A percentile compares a stretch with the other conserved stretches of the same genome.
These are phyloP conservation scores for Pararge aegeria DNA, from an alignment of 1,140 invertebrate genomes.

Conservation along the genomic window DNA sequence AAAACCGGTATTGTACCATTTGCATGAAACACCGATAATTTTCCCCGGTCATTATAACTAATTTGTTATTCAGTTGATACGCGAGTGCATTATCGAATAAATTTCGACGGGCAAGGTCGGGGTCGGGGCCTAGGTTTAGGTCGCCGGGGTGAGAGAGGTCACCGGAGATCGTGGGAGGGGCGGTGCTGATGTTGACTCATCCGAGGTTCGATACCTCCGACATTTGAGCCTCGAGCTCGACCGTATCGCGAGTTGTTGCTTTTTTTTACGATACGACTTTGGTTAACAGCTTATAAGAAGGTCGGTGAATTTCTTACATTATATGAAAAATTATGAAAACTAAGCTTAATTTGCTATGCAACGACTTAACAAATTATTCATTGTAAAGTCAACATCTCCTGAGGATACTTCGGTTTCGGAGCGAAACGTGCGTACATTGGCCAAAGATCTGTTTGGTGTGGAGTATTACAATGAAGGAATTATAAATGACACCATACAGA, in stretches of 20 bases:
- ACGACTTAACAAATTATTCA: too few relatives aligned
- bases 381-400: too few relatives aligned
- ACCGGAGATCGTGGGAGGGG: slow-evolving; percentile 66
- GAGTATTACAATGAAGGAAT: too few relatives aligned
- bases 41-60: slow-evolving; percentile 19
- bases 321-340: too few relatives aligned
- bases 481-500: too few relatives aligned
- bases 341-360: too few relatives aligned
- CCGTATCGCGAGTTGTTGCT: slow-evolving; percentile 9
- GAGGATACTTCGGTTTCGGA: too few relatives aligned
- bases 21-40: slow-evolving; percentile 18
- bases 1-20: slow-evolving; percentile 19
- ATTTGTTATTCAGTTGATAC: slow-evolving; percentile 33
- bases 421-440: too few relatives aligned
- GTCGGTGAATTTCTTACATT: too few relatives aligned
- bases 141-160: slow-evolving; percentile 54
- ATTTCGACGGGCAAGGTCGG: slow-evolving; percentile 33
- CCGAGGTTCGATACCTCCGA: slow-evolving; percentile 61
- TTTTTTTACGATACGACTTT: slow-evolving; percentile 1
- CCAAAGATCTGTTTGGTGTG: too few relatives aligned
- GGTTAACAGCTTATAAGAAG: neutral
- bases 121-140: slow-evolving; percentile 55
- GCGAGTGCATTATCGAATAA: slow-evolving; percentile 31
- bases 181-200: slow-evolving; percentile 55
- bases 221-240: slow-evolving; percentile 54